Conservation (phyloP, 2,888 invertebrate genomes). For the Eurytoma adleriae region DNA sequence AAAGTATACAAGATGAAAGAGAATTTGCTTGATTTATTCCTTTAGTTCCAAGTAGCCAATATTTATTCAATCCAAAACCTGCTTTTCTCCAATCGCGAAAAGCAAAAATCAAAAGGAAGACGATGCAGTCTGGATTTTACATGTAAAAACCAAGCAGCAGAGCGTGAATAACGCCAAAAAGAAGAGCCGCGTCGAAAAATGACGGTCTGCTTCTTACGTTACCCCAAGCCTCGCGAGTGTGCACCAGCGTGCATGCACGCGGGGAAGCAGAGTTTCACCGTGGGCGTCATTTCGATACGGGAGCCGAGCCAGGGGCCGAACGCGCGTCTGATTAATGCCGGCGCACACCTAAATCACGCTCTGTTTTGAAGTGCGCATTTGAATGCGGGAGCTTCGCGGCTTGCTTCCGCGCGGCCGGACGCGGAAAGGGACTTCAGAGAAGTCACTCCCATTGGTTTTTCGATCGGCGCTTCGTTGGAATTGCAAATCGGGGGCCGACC, state of each 20-base stretch:
- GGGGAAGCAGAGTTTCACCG: no score
- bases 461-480: conserved; percentile 17
- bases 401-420: conserved; percentile 5
- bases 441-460: conserved; percentile 17
- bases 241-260: no score
- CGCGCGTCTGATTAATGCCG: conserved; percentile 35
- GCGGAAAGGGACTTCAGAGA: conserved; percentile 12
- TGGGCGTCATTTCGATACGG: background rate
- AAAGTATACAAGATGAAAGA: no score
- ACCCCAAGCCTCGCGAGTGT: background rate
- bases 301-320: background rate
- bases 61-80: no score
- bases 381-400: background rate
- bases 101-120: no score
- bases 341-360: conserved; percentile 36
- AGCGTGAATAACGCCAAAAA: conserved; percentile 11
- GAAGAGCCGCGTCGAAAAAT: conserved; percentile 69
- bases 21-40: no score
- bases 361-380: conserved; percentile 18
- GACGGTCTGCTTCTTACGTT: background rate
- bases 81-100: no score
- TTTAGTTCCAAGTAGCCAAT: no score
- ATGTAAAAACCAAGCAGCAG: conserved; percentile 63
- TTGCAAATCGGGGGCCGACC: conserved; percentile 30
- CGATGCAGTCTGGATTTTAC: no score